Evolutionary conservation across 2,888 invertebrate genomes (phyloP).

Genomic region (Drosophila prostipennis): DNA sequence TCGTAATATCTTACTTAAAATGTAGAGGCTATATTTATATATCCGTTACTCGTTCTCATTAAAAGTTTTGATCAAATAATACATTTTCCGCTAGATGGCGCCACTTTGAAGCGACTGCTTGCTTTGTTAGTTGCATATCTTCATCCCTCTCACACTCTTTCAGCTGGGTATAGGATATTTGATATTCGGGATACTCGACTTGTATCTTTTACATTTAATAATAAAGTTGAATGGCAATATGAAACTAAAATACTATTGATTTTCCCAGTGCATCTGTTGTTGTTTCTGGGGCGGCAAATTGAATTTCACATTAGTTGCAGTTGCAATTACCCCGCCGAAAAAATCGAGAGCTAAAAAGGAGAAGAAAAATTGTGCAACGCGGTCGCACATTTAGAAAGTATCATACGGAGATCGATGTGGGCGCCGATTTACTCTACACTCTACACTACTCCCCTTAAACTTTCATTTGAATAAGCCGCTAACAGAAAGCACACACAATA

Average conservation of each 20-base stretch:
- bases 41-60: too few relatives aligned
- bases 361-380: slow-evolving; percentile 45
- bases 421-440: slow-evolving; percentile 14
- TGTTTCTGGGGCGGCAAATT: slow-evolving; percentile 42
- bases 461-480: slow-evolving; percentile 69
- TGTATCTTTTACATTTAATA: too few relatives aligned
- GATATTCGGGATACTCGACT: too few relatives aligned
- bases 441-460: slow-evolving; percentile 32
- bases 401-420: slow-evolving; percentile 30
- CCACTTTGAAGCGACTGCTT: too few relatives aligned
- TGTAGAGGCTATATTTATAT: too few relatives aligned
- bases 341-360: slow-evolving; percentile 13
- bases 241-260: background rate
- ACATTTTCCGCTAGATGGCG: too few relatives aligned
- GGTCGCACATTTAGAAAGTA: slow-evolving; percentile 47
- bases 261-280: slow-evolving; percentile 17
- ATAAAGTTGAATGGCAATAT: too few relatives aligned
- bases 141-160: too few relatives aligned
- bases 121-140: too few relatives aligned
- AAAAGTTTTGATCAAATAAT: too few relatives aligned
- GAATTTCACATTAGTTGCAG: slow-evolving; percentile 54
- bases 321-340: slow-evolving; percentile 45
- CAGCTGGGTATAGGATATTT: too few relatives aligned
- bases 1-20: too few relatives aligned
- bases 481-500: slow-evolving; percentile 42